These are phyloP conservation scores for Melanerpes formicivorus DNA, from an alignment of 2,113 vertebrate genomes.

Conservation along the genomic window DNA sequence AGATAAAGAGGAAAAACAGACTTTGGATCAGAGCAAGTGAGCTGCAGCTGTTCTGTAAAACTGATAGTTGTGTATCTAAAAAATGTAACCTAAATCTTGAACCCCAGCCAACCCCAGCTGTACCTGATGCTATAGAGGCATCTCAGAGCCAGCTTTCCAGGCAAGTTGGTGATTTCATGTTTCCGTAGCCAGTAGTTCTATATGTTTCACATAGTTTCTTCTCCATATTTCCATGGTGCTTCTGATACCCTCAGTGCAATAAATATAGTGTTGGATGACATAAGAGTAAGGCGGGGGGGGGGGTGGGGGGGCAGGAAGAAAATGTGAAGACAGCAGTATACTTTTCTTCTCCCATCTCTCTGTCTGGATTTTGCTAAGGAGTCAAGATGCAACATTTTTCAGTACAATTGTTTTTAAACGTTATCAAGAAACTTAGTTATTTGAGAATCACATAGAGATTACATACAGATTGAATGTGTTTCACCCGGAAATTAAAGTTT, in stretches of 20 bases:
- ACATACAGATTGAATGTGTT: neutral
- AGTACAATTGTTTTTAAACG: neutral
- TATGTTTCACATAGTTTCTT: neutral
- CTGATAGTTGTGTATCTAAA: neutral
- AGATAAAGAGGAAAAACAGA: neutral
- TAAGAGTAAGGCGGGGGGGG: no score
- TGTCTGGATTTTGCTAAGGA: neutral
- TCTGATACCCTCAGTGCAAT: neutral
- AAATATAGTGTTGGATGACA: neutral
- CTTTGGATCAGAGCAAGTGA: neutral
- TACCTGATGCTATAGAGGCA: neutral
- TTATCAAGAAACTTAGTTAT: neutral
- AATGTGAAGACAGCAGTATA: neutral
- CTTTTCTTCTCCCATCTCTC: neutral
- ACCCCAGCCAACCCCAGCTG: neutral
- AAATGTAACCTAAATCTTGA: neutral
- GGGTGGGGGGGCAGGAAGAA: no score
- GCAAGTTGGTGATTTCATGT: accelerated
- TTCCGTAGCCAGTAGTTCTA: neutral
- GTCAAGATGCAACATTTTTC: neutral
- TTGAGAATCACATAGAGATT: neutral
- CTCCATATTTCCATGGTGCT: neutral
- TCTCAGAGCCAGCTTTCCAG: neutral
- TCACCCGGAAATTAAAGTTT: neutral
- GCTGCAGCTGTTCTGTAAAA: neutral